Evolutionary conservation across 2,888 invertebrate species (phyloP).

Genomic region (Trichogramma dendrolimi): DNA sequence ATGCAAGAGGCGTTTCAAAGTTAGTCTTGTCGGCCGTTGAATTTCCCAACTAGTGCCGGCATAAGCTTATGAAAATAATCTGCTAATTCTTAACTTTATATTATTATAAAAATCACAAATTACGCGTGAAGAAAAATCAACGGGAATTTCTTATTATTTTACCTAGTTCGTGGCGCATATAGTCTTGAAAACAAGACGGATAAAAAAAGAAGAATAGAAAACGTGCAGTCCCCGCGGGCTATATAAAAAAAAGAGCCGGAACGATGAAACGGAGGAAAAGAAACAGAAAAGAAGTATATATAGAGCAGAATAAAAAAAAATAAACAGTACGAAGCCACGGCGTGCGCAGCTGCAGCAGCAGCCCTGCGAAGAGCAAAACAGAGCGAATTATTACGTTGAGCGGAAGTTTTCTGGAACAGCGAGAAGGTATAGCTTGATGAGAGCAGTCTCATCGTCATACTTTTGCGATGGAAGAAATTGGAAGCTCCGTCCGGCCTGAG

Average conservation of each 20-base stretch:
- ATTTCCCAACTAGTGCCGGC: too few relatives aligned
- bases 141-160: not conserved
- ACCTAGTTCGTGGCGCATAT: too few relatives aligned
- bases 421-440: conserved; percentile 18
- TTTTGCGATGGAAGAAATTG: conserved; percentile 16
- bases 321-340: too few relatives aligned
- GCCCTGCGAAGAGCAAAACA: conserved; percentile 3
- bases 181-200: not conserved
- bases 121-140: too few relatives aligned
- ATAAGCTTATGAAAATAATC: too few relatives aligned
- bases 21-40: too few relatives aligned
- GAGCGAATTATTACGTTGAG: conserved; percentile 24
- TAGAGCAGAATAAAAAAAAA: not conserved
- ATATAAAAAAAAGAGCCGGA: conserved; percentile 14
- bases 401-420: conserved; percentile 22
- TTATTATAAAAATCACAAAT: too few relatives aligned
- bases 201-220: conserved; percentile 1
- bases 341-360: too few relatives aligned
- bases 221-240: not conserved
- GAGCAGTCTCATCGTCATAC: conserved; percentile 25
- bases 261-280: not conserved
- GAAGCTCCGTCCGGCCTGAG: not conserved
- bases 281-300: not conserved
- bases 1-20: too few relatives aligned
- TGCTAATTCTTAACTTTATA: too few relatives aligned